A percentile compares a stretch with the other conserved stretches of the same genome.
Evolutionary conservation across 2,888 invertebrate genomes (phyloP).

Genomic region (Melieria crassipennis): DNA sequence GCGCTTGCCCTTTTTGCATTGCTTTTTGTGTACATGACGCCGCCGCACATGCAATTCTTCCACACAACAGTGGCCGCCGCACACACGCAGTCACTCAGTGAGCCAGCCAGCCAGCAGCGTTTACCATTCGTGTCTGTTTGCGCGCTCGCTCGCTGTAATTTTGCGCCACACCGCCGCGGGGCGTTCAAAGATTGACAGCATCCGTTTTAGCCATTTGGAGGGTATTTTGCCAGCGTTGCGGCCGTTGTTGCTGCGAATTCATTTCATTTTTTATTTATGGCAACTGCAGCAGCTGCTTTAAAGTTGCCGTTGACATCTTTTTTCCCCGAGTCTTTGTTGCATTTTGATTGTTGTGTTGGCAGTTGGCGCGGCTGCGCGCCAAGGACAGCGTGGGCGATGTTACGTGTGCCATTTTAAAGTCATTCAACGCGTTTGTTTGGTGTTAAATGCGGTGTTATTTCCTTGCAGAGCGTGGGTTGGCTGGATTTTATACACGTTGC

Average conservation of each 20-base stretch:
- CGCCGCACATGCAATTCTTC: not conserved
- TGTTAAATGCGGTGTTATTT: too few species aligned
- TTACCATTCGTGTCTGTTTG: slow-evolving; percentile 18
- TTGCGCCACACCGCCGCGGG: slow-evolving; percentile 20
- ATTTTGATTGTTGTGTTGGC: too few species aligned
- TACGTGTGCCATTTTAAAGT: too few species aligned
- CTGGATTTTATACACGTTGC: too few species aligned
- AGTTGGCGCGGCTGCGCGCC: too few species aligned
- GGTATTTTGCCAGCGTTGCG: not conserved
- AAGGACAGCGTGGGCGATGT: too few species aligned
- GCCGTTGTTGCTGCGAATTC: not conserved
- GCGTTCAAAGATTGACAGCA: slow-evolving; percentile 25
- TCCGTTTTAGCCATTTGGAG: slow-evolving; percentile 17
- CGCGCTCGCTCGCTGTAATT: not conserved
- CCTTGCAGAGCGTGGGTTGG: too few species aligned
- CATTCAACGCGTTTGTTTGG: too few species aligned
- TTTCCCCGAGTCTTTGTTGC: too few species aligned
- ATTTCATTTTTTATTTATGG: slow-evolving; percentile 30
- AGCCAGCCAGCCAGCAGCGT: not conserved
- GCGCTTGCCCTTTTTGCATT: too few species aligned
- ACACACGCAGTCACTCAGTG: not conserved
- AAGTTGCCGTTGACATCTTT: slow-evolving; percentile 1
- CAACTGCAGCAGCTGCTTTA: slow-evolving; percentile 22
- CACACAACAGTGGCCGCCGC: not conserved
- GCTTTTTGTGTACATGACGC: too few species aligned